Evolutionary conservation across 2,113 vertebrate species (phyloP).

Genomic region (Emberiza fucata): DNA sequence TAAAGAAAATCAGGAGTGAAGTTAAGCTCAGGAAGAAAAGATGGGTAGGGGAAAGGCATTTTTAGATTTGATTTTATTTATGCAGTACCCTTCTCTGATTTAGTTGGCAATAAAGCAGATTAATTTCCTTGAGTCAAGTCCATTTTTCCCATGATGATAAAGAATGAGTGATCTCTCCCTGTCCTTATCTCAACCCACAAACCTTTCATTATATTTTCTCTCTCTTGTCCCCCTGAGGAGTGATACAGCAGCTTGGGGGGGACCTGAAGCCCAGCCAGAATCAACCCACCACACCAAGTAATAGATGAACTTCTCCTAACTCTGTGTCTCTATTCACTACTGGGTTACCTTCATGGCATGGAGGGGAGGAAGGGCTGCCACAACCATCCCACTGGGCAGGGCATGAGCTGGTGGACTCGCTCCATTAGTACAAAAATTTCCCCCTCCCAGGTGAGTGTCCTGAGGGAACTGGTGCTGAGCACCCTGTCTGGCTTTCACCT

Average conservation of each 20-base stretch:
- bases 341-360: neutral
- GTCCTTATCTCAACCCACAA: rapidly evolving
- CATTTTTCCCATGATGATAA: neutral
- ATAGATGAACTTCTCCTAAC: neutral
- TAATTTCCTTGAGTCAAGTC: neutral
- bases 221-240: neutral
- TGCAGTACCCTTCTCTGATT: neutral
- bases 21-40: neutral
- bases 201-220: neutral
- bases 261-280: neutral
- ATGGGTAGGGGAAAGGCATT: neutral
- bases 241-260: neutral
- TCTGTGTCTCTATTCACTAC: rapidly evolving
- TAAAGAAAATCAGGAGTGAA: neutral
- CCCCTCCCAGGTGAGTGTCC: neutral
- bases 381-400: neutral
- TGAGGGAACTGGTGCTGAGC: neutral
- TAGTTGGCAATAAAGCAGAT: neutral
- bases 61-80: neutral
- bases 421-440: rapidly evolving
- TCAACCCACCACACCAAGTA: neutral
- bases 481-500: neutral
- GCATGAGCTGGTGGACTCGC: rapidly evolving
- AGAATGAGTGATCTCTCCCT: neutral
- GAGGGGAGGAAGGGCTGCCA: rapidly evolving